Base-by-base conservation (phyloP, 1,140 invertebrate genomes). In the Drosophila repleta region DNA sequence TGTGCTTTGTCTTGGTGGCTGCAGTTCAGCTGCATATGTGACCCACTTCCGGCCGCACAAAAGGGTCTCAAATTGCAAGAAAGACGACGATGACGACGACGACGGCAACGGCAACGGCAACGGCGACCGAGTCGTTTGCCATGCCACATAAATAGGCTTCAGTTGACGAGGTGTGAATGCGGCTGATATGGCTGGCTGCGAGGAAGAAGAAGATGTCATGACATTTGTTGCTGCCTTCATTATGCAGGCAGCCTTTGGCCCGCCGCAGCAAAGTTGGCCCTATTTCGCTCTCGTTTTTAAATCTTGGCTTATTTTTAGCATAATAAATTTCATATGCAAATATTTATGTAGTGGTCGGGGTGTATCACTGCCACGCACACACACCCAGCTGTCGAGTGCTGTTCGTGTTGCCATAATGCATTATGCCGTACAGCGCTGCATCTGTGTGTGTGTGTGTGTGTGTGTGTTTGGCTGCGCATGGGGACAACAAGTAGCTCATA, bases 261-360 rank as follows among this genome's bases (percentile, higher is more conserved):
- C 24, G 62, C 60, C 53, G 15, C 55, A 75, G 45, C 52, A 61
- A 76, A 77, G 84, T 89, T 88, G 79, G 79, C 83, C 83, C 63
- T 89, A 83, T 89, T 88, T 88, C 65, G 32, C 39, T 20, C 45
- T 35, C 21, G 32, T 11, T 81, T 85, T 85, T 71, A 88, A 79
- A 83, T 88, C 83, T 83, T 89, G 73, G 84, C 83, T 88, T 88
- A 88, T 88, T 88, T 88, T 89, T 83, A 88, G 83, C 83, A 83
- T 88, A 77, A 83, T 89, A 88, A 88, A 87, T 87, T 83, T 76
- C 65, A 69, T 82, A 87, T 88, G 84, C 76, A 88, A 88, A 83
- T 88, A 77, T 83, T 88, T 83, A 79, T 83, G 83, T 60, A 67
- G 56, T 60, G 49, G 39, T 51, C 43, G 24, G 13, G 60, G 15